These are phyloP conservation scores for Callocephalon fimbriatum DNA, from an alignment of 2,113 vertebrate species.

Conservation along the genomic window DNA sequence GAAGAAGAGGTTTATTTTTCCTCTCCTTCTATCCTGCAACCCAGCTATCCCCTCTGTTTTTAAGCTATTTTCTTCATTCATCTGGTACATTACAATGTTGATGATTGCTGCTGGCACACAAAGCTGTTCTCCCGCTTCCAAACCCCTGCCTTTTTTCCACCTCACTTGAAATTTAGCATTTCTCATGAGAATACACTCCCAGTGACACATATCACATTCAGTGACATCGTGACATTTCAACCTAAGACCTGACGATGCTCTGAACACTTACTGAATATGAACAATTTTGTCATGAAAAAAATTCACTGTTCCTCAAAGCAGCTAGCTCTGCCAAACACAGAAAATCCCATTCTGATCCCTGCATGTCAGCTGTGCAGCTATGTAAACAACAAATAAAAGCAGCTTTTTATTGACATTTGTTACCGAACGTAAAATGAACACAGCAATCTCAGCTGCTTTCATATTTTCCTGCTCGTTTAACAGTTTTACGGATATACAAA, in stretches of 20 bases:
- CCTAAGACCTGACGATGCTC: background rate
- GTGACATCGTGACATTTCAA: background rate
- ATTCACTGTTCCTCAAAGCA: background rate
- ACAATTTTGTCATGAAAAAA: background rate
- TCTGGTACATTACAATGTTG: rapidly evolving
- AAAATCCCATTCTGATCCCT: background rate
- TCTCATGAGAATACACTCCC: background rate
- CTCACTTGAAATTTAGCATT: background rate
- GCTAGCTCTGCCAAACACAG: background rate
- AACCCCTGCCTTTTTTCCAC: background rate
- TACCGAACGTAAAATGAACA: background rate
- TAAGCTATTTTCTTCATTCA: background rate
- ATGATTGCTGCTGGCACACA: background rate
- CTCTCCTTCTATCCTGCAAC: background rate
- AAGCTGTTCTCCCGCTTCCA: background rate
- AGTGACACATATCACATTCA: background rate
- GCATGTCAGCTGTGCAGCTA: background rate
- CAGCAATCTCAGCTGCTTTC: background rate
- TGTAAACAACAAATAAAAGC: background rate
- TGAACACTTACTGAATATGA: rapidly evolving
- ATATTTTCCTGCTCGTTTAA: background rate
- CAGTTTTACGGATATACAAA: background rate
- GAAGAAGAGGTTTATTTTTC: background rate
- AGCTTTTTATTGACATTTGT: background rate
- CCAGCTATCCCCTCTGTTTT: background rate